Evolutionary conservation across 2,113 vertebrate species (phyloP), one percentile per base, ranked within the genome.

Genomic region (Mobula birostris): DNA sequence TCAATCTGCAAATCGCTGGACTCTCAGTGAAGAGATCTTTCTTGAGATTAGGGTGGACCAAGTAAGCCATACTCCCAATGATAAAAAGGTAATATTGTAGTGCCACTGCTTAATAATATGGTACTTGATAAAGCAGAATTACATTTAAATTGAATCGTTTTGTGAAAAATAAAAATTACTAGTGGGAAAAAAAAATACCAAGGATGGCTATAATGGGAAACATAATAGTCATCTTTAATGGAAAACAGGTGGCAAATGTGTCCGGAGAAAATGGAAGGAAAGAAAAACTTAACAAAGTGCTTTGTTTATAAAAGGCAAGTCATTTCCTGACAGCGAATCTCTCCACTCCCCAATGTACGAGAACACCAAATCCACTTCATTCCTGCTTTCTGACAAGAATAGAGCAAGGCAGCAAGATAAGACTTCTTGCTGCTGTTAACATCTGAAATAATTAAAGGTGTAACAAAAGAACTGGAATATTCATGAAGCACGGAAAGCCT

Each of bases 31-130:
- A 63, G 97, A 96, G 87, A 96, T 97, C 0, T 94, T 95, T 0
- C 95, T 99, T 36, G 95, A 96, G 94, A 95, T 99, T 95, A 96
- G 94, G 94, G 98, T 98, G 97, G 96, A 87, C 48, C 56, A 0
- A 0, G 96, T 97, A 79, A 99, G 98, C 95, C 0, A 96, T 0
- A 85, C 96, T 94, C 96, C 97, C 96, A 97, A 97, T 0, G 98
- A 98, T 0, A 97, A 96, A 95, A 99, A 99, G 98, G 99, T 99
- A 96, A 96, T 94, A 40, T 8, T 78, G 11, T 92, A 61, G 1
- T 63, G 0, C 4, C 15, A 7, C 29, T 17, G 32, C 76, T 2
- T 1, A 11, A 21, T 24, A 87, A 12, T 8, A 66, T 0, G 9
- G 48, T 27, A 11, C 1, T 17, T 17, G 0, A 0, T 0, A 29